phyloP scores from a whole-genome alignment of 2,888 invertebrate genomes.

The Macrophya alboannulata region DNA sequence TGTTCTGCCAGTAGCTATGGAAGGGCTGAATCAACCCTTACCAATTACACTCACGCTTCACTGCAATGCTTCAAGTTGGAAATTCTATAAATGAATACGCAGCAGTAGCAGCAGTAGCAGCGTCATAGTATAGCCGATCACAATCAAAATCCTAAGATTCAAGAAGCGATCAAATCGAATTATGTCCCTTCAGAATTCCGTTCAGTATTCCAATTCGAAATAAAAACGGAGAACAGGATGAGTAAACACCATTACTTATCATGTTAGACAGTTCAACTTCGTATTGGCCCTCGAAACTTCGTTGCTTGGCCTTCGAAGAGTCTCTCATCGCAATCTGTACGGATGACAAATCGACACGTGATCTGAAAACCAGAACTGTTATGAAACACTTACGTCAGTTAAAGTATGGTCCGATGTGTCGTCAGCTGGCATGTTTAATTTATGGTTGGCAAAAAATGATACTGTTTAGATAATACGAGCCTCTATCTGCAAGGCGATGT shows the following conservation, averaged over 20 bases:
- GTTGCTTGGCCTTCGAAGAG: neutral
- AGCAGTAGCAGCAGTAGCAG: neutral
- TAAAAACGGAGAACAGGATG: no score
- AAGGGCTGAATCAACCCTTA: conserved; percentile 63
- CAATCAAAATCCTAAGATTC: neutral
- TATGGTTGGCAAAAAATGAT: conserved; percentile 1
- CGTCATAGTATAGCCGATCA: neutral
- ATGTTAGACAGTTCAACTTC: neutral
- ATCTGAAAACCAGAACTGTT: neutral
- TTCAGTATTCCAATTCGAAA: neutral
- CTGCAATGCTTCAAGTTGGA: neutral
- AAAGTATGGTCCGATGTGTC: conserved; percentile 33
- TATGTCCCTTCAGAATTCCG: neutral
- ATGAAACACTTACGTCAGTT: neutral
- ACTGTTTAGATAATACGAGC: neutral
- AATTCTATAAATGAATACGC: conserved; percentile 7
- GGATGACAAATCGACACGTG: conserved; percentile 1
- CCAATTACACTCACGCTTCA: conserved; percentile 46
- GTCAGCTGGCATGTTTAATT: neutral
- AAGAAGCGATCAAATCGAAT: neutral
- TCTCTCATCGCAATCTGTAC: conserved; percentile 4
- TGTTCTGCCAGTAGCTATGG: conserved; percentile 20
- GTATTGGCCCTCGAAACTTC: neutral
- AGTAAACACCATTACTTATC: neutral
- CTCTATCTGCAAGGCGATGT: neutral